Evolutionary conservation across 2,113 vertebrate genomes (phyloP).

Genomic region (Indicator indicator): DNA sequence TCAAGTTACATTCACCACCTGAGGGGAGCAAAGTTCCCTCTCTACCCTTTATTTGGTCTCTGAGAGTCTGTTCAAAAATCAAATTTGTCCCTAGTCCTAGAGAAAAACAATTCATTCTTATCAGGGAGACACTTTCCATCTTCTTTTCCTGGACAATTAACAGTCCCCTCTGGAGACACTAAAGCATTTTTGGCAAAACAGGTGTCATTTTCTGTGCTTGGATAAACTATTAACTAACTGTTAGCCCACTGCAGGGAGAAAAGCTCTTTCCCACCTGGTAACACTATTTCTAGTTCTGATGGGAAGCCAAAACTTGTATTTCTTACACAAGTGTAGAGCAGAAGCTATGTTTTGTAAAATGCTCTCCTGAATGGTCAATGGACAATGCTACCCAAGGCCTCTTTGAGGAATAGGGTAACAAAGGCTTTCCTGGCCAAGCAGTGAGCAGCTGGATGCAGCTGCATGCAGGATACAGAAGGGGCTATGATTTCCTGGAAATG

Average conservation of each 20-base stretch:
- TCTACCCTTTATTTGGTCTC: background rate
- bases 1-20: background rate
- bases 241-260: background rate
- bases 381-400: background rate
- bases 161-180: background rate
- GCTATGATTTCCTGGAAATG: background rate
- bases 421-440: background rate
- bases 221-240: slow-evolving; percentile 2
- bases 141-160: background rate
- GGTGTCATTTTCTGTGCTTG: slow-evolving; percentile 8
- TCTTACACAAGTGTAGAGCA: background rate
- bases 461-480: background rate
- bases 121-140: background rate
- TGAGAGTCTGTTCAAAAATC: background rate
- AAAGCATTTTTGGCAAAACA: background rate
- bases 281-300: background rate
- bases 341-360: background rate
- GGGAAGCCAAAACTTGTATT: background rate
- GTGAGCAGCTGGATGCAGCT: background rate
- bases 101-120: background rate
- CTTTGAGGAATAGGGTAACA: background rate
- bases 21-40: background rate
- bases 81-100: background rate
- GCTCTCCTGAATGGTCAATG: background rate
- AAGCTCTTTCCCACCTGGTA: background rate